Percentiles rank a stretch among this genome's conserved stretches.
These are phyloP conservation scores for Haplochromis burtoni DNA, from an alignment of 2,113 vertebrate genomes.

Conservation along the genomic window DNA sequence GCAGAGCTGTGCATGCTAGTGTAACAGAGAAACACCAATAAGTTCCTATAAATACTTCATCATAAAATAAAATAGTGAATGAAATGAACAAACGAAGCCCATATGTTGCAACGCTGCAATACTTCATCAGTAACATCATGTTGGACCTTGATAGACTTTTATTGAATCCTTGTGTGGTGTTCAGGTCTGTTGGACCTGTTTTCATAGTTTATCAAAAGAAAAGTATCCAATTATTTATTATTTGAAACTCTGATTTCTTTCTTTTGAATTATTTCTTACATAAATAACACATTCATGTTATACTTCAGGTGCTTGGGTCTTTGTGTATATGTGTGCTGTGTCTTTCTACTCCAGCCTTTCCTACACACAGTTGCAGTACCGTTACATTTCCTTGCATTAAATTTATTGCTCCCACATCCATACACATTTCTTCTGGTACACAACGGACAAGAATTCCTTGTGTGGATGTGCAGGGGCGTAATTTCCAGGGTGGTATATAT, in stretches of 20 bases:
- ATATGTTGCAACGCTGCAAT: background rate
- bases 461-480: background rate
- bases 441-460: background rate
- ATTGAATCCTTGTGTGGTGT: background rate
- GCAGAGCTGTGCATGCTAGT: background rate
- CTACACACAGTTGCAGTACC: background rate
- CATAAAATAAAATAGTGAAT: background rate
- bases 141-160: background rate
- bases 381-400: background rate
- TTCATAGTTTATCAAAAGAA: background rate
- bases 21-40: background rate
- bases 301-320: rapidly evolving
- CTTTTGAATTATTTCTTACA: background rate
- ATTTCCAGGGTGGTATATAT: background rate
- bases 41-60: background rate
- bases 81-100: background rate
- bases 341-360: background rate
- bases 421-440: background rate
- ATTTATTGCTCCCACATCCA: background rate
- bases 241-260: background rate
- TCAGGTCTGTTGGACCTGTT: background rate
- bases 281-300: background rate
- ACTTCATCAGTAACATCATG: background rate
- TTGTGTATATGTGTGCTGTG: background rate
- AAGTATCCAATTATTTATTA: background rate